These are phyloP conservation scores for Agrypnia vestita DNA, from an alignment of 1,140 invertebrate genomes.

Conservation along the genomic window DNA sequence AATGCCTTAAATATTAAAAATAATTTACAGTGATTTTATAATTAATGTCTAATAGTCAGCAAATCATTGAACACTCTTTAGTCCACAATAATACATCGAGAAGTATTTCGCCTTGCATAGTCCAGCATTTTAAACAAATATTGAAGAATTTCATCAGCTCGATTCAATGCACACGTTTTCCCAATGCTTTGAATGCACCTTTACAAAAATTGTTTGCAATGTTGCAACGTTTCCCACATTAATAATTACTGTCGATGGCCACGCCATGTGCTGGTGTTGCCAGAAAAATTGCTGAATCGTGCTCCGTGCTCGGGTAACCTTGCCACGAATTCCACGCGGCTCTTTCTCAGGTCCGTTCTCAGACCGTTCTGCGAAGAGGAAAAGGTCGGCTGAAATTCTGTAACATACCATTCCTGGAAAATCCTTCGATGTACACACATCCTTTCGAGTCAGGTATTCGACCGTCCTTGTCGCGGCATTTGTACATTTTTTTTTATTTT, in stretches of 20 bases:
- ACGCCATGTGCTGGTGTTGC: not conserved
- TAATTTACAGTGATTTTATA: too few species aligned
- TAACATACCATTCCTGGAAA: not conserved
- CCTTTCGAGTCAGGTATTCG: constrained; percentile 6
- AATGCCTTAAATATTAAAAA: too few species aligned
- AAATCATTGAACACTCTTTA: too few species aligned
- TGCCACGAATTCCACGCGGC: not conserved
- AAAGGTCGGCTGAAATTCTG: constrained; percentile 8
- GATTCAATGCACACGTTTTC: not conserved
- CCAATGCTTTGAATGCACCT: not conserved
- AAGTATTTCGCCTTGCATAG: too few species aligned
- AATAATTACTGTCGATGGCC: not conserved
- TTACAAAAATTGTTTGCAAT: not conserved
- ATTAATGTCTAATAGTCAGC: too few species aligned
- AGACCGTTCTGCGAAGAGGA: constrained; percentile 17
- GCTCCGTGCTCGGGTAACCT: not conserved
- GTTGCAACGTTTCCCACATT: not conserved
- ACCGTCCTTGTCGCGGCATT: not conserved
- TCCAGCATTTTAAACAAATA: too few species aligned
- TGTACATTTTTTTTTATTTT: too few species aligned
- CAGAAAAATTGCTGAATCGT: not conserved
- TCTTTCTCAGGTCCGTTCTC: too few species aligned
- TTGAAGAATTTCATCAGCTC: constrained; percentile 8
- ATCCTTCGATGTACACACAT: not conserved
- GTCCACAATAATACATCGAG: too few species aligned